Evolutionary conservation across 2,888 invertebrate genomes (phyloP), one percentile per base, ranked within the genome.

Genomic region (Brachyopa scutellaris): DNA sequence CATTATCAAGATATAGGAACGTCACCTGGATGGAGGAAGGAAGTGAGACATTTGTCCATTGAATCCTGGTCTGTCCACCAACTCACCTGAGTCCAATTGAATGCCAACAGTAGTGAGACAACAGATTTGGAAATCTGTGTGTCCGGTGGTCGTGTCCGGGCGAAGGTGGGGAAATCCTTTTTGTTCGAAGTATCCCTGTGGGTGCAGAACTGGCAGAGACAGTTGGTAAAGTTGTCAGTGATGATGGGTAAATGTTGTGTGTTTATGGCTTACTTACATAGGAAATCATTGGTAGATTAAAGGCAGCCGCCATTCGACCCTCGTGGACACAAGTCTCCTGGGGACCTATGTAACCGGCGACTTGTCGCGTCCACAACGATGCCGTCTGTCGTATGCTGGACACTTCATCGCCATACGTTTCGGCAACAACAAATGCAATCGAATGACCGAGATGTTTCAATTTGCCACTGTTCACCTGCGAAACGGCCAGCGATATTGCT

Each of bases 211-310:
- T 98, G 92, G 21, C 13, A 55, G 21, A 17, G 4, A 26, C 26
- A 19, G 1, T 6, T 9, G 7, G 59, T 26, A n/a, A n/a, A 13
- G 21, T 8, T 42, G 6, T 31, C 11, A 26, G 38, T 23, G 1
- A 47, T 13, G 8, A 19, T 13, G n/a, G 7, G 11, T 31, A 21
- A 11, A 38, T 38, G 1, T 29, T 5, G 26, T 11, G 38, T 5
- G 38, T 13, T 6, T n/a, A 2, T 19, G 23, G 15, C 5, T 6
- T 38, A 95, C 97, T 95, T 91, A 98, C 98, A 89, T 98, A 98
- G 85, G 98, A 98, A 88, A 98, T 95, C 98, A 98, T 98, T 3
- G 97, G 97, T 53, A 97, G 91, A 90, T 98, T 97, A 91, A 98
- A 97, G 40, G 97, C 95, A 0, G 97, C 95, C 0, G 98, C 97